Evolutionary conservation across 1,140 invertebrate genomes (phyloP).

Genomic region (Pseudomyrmex concolor): DNA sequence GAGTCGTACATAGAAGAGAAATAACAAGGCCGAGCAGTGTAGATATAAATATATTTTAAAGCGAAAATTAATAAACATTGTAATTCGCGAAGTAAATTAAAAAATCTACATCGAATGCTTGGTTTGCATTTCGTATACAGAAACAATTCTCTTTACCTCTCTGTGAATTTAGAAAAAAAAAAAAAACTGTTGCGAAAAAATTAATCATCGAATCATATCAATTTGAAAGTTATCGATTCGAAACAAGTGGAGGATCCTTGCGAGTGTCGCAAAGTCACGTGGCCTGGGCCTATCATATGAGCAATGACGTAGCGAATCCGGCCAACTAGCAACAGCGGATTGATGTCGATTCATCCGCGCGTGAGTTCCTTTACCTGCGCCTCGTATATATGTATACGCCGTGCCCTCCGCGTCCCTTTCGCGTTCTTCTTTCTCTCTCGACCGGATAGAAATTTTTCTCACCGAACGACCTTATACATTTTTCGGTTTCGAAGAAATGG

Average conservation of each 20-base stretch:
- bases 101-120: too few species aligned
- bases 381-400: too few species aligned
- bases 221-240: conserved; percentile 25
- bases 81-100: too few species aligned
- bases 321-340: conserved; percentile 51
- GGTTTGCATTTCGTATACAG: too few species aligned
- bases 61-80: too few species aligned
- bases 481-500: conserved; percentile 36
- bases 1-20: too few species aligned
- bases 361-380: conserved; percentile 53
- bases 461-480: conserved; percentile 8
- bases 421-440: conserved; percentile 30
- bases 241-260: background rate
- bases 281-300: conserved; percentile 38
- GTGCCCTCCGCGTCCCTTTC: conserved; percentile 3
- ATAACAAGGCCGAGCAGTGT: too few species aligned
- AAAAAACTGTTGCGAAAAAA: too few species aligned
- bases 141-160: too few species aligned
- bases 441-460: conserved; percentile 56
- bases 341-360: conserved; percentile 18
- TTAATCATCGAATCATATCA: conserved; percentile 9
- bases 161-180: too few species aligned
- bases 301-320: conserved; percentile 47
- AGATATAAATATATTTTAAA: too few species aligned
- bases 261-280: conserved; percentile 15